phyloP scores from a whole-genome alignment of 2,888 invertebrate genomes.

The Phyllotreta striolata region DNA sequence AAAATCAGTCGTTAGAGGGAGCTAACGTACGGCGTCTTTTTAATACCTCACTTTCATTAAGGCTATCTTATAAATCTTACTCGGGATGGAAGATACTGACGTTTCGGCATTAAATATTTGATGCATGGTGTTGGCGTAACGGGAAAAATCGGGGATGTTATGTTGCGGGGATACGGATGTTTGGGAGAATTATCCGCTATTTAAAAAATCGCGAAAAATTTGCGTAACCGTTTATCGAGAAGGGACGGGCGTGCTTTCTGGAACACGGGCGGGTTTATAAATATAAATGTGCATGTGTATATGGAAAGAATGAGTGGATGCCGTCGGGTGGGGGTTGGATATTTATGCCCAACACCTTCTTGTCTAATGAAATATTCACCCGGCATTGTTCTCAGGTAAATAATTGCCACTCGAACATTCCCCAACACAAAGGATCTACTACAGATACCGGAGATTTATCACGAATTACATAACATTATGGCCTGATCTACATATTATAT shows the following conservation, averaged over 20 bases:
- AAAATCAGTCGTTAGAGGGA: conserved; percentile 48
- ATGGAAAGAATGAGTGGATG: conserved; percentile 19
- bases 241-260: no score
- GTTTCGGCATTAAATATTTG: conserved; percentile 15
- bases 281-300: conserved; percentile 9
- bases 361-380: conserved; percentile 52
- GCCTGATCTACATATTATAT: conserved; percentile 46
- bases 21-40: conserved; percentile 58
- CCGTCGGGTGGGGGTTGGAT: conserved; percentile 38
- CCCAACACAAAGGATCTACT: conserved; percentile 48
- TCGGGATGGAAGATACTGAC: conserved; percentile 8
- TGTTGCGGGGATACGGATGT: no score
- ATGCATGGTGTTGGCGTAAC: conserved; percentile 4
- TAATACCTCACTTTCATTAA: conserved; percentile 61
- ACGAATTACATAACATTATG: conserved; percentile 49
- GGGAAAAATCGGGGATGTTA: no score
- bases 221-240: no score
- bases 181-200: no score
- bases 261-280: not conserved
- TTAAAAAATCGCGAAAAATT: no score
- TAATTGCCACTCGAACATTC: conserved; percentile 52
- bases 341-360: conserved; percentile 48
- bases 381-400: conserved; percentile 51
- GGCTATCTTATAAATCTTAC: conserved; percentile 59
- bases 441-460: conserved; percentile 50